Base-by-base conservation (phyloP, 2,113 vertebrate species). In the Alethe diademata region DNA sequence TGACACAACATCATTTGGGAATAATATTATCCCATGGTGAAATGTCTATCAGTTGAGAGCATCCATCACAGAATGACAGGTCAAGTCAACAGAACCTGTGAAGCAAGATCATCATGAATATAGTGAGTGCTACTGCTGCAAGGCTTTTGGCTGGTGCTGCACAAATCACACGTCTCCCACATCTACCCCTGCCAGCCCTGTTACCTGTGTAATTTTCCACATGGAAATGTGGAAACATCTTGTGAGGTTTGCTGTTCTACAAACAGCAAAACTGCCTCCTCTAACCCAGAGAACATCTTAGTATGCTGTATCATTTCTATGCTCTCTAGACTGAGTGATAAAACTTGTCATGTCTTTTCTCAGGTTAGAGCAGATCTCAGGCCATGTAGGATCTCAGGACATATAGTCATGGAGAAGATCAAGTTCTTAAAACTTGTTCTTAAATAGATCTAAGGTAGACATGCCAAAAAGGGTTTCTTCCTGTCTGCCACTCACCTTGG, bases 51-150 rank as follows among this genome's bases (percentile, higher is more conserved):
- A 33, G 79, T 74, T 60, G 81, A 51, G 50, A 47, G 24, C 1
- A 12, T 78, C 65, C 54, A 20, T 91, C 28, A 61, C 29, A 74
- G 87, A 92, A 78, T 82, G 61, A 78, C 25, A 47, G 61, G 56
- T 95, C 76, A 95, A 95, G 23, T 78, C 70, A 95, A 91, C 35
- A 89, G 58, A 73, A 76, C 4, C 48, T 62, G 15, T 88, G 74
- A 86, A 92, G 70, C 12, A 90, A 50, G 12, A 53, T 48, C 19
- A 14, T 17, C 10, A 45, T 64, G 50, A 69, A 40, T 28, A 60
- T 35, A 43, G 43, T n/a, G 28, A 67, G 11, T 45, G 8, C 13
- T 64, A 22, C 53, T 43, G 9, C 54, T 75, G 35, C 54, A 51
- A 72, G 72, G 24, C 12, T 82, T 90, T 19, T 67, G 45, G 8